Evolutionary conservation across 1,140 invertebrate genomes (phyloP).

Genomic region (Drosophila pallidifrons): DNA sequence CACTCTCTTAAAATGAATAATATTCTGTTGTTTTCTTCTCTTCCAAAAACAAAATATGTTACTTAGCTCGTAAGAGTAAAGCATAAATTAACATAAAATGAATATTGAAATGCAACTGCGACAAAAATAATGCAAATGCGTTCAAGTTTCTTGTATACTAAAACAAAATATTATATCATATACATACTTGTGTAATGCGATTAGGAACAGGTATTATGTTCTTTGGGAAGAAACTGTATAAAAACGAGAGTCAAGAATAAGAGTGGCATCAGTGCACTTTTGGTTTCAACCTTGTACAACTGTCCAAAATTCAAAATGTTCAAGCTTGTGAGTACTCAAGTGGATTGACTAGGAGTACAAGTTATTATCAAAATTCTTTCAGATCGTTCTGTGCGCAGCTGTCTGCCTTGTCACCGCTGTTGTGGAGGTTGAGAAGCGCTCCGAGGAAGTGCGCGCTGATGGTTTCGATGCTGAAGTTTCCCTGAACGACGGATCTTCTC

Average conservation of each 20-base stretch:
- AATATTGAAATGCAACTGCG: no score
- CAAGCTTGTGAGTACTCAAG: conserved; percentile 47
- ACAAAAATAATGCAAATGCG: no score
- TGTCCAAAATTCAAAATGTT: conserved; percentile 60
- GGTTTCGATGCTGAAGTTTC: not conserved
- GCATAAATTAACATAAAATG: not conserved
- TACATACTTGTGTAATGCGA: not conserved
- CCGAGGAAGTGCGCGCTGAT: conserved; percentile 7
- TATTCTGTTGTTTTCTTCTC: no score
- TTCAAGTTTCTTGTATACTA: not conserved
- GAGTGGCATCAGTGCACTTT: conserved; percentile 65
- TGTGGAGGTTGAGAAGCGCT: not conserved
- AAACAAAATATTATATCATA: not conserved
- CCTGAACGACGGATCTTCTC: conserved; percentile 1
- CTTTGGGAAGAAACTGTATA: conserved; percentile 38
- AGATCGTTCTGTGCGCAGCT: conserved; percentile 23
- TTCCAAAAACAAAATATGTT: no score
- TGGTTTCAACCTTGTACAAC: conserved; percentile 44
- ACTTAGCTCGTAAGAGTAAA: no score
- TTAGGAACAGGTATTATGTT: conserved; percentile 2
- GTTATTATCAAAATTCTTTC: not conserved
- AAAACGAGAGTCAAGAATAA: conserved; percentile 18
- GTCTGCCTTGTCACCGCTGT: conserved; percentile 15
- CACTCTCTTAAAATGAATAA: no score
- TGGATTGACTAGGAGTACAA: no score